Base-by-base conservation (phyloP, 2,888 invertebrate species). In the Athripsodes cinereus region DNA sequence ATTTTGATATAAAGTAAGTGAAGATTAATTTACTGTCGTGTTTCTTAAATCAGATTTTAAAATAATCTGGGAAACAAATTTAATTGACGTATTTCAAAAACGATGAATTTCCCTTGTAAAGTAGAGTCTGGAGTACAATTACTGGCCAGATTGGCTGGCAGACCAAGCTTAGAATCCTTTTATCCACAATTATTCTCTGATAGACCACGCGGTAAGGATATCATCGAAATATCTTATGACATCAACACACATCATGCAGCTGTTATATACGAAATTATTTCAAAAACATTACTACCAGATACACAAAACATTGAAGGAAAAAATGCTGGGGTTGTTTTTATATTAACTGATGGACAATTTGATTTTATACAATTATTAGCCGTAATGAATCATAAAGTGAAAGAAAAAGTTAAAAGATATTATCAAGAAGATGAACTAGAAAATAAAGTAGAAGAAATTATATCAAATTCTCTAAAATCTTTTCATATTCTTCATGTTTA, bases 101-200 rank as follows among this genome's bases (percentile, higher is more conserved):
- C 2, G 11, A 59, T 62, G 62, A 55, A 58, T 55, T 50, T 47
- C 21, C 52, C 54, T 18, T 59, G 58, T 18, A 75, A 72, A 69
- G 69, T 80, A 21, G 84, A 84, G 72, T 79, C 83, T 16, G 84
- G 84, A 40, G 66, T 79, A n/a, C 83, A 84, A 67, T 69, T 84
- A 55, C 66, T 83, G 19, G 72, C 80, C 47, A 75, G 84, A 66
- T 65, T 84, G 31, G 72, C 69, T 18, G 72, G 71, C 61, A 76
- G 76, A 63, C 70, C 74, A 1, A 70, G 69, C 16, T 64, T 82
- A 11, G 65, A 68, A 61, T 71, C 72, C 22, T 72, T 84, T 65
- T 80, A 82, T 50, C 70, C 74, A 13, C 63, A 62, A 34, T 65
- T 84, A 57, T 83, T 84, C 66, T 65, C 68, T 55, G 61, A 62